These are phyloP conservation scores for Thamnophis elegans DNA, from an alignment of 2,797 vertebrate genomes.

Conservation along the genomic window DNA sequence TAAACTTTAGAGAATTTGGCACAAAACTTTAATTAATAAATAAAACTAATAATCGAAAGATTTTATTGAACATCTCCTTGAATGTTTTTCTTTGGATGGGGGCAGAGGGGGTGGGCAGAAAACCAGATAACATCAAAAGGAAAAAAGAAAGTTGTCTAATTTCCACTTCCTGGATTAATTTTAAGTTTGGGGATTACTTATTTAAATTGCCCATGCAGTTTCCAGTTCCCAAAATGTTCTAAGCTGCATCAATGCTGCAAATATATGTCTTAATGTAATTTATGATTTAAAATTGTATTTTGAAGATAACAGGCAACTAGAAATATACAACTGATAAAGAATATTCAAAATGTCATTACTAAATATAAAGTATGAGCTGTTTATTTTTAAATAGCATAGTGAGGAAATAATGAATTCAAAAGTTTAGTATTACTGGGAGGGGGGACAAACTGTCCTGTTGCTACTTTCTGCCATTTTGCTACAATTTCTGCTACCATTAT, in stretches of 20 bases:
- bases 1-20: neutral
- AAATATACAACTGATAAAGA: neutral
- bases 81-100: neutral
- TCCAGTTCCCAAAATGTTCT: neutral
- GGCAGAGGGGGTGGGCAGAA: neutral
- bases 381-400: neutral
- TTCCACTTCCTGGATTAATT: neutral
- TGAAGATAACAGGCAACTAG: neutral
- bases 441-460: neutral
- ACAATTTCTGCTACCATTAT: neutral
- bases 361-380: neutral
- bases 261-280: neutral
- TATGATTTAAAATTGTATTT: neutral
- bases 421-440: neutral
- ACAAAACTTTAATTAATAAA: neutral
- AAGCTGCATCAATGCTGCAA: neutral
- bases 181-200: neutral
- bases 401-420: neutral
- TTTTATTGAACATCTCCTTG: neutral
- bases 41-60: neutral
- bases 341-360: neutral
- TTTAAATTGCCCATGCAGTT: neutral
- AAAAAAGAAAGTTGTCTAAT: neutral
- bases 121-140: neutral
- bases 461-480: neutral